Evolutionary conservation across 2,797 vertebrate genomes (phyloP).

Genomic region (Paramormyrops hopkinsi): DNA sequence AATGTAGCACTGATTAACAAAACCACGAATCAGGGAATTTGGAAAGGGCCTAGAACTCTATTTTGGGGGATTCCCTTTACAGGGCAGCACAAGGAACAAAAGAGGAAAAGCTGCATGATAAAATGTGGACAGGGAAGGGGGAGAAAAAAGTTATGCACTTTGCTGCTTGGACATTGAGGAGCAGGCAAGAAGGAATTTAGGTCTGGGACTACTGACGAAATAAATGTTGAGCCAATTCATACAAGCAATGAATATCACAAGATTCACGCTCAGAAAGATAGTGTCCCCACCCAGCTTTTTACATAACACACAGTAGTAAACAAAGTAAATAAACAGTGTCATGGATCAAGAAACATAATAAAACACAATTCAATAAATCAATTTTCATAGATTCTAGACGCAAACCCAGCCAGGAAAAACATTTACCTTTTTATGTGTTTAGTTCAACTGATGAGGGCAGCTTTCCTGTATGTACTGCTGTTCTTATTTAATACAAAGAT

Average conservation of each 20-base stretch:
- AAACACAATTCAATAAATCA: background rate
- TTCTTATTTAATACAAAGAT: background rate
- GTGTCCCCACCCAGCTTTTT: background rate
- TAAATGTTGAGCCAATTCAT: background rate
- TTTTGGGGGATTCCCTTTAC: background rate
- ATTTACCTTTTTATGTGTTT: background rate
- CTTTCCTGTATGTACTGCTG: background rate
- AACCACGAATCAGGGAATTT: background rate
- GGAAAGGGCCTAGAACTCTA: background rate
- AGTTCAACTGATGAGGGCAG: background rate
- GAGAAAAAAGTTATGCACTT: background rate
- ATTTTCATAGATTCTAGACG: background rate
- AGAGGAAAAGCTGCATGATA: background rate
- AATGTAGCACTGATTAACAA: background rate
- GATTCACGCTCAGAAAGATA: background rate
- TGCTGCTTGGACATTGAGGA: background rate
- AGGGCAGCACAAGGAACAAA: background rate
- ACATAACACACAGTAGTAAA: background rate
- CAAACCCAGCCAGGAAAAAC: background rate
- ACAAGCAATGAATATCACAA: background rate
- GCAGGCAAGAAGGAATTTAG: background rate
- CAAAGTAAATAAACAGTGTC: background rate
- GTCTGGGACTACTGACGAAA: background rate
- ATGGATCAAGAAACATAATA: background rate
- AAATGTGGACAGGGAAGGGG: background rate